phyloP scores from a whole-genome alignment of 2,888 invertebrate species.

The Boloria selene region DNA sequence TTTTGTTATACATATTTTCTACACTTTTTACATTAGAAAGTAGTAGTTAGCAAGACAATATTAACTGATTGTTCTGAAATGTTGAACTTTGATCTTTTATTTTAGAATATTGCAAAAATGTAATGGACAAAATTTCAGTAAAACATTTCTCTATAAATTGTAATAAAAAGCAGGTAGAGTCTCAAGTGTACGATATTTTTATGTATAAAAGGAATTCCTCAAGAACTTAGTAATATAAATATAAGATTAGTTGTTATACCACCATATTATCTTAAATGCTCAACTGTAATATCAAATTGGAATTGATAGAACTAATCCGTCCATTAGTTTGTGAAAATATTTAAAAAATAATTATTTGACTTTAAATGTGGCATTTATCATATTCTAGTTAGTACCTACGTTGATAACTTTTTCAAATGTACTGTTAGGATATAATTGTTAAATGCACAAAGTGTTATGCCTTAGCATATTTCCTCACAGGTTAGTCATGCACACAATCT shows the following conservation, averaged over 20 bases:
- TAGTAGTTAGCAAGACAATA: neutral
- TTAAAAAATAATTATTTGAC: constrained; percentile 1
- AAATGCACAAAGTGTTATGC: constrained; percentile 16
- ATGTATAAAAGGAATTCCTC: neutral
- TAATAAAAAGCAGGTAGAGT: no score
- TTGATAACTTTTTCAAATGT: constrained; percentile 5
- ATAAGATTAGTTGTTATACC: constrained; percentile 4
- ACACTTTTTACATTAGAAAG: constrained; percentile 6
- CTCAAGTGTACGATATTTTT: no score
- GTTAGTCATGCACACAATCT: constrained; percentile 24
- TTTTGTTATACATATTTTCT: constrained; percentile 26
- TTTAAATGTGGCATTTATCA: neutral
- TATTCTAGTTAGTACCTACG: neutral
- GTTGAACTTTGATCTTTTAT: no score
- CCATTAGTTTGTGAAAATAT: constrained; percentile 28
- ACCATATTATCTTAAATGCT: constrained; percentile 1
- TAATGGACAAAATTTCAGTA: no score
- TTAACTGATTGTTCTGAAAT: no score
- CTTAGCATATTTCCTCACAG: constrained; percentile 11
- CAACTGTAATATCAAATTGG: constrained; percentile 2
- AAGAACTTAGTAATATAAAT: neutral
- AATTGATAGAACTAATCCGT: constrained; percentile 26
- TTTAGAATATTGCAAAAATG: no score
- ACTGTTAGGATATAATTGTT: constrained; percentile 2
- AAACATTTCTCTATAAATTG: no score